Base-by-base conservation (phyloP, 2,797 vertebrate species). In the Saxicola maurus region DNA sequence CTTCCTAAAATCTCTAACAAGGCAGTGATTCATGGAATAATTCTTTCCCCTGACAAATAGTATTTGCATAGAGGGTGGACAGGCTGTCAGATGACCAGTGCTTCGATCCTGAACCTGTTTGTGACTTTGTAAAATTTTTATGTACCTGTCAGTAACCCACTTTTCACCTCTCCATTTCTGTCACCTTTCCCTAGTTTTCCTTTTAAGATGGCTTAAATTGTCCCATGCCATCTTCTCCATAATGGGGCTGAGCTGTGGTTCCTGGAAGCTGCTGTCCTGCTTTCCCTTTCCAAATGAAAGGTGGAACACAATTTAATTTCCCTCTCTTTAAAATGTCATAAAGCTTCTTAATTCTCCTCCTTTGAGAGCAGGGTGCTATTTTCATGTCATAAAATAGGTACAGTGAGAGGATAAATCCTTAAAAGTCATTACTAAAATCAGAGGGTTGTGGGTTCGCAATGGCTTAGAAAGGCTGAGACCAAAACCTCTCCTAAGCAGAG, bases 201-300 rank as follows among this genome's bases (percentile, higher is more conserved):
- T 55, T 68, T 89, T 79, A 11, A 73, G 9, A 51, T 31, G 13
- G 43, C 42, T 78, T 66, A 77, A 76, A 87, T 61, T 5, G 3
- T 65, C 43, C 85, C 51, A 59, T 4, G 4, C 31, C n/a, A n/a
- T 35, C 35, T 67, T 31, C 14, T 92, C 30, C 2, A 0, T 84
- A 80, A 64, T 21, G 19, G 62, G 11, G 15, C n/a, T 73, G 27
- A 49, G 48, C 49, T 78, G 48, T 68, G 64, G 52, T 25, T 85
- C 76, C 76, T 69, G 52, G 67, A 83, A 92, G 71, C 67, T 51
- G 40, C 40, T 87, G 28, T 43, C 17, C 46, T 65, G 61, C 55
- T 83, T 92, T 91, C 56, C 16, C 48, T 92, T 86, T 89, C 68
- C 60, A 84, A 83, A 83, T 12, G 33, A 61, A 89, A 89, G 30